Evolutionary conservation across 1,140 invertebrate genomes (phyloP).

Genomic region (Octopus sinensis): DNA sequence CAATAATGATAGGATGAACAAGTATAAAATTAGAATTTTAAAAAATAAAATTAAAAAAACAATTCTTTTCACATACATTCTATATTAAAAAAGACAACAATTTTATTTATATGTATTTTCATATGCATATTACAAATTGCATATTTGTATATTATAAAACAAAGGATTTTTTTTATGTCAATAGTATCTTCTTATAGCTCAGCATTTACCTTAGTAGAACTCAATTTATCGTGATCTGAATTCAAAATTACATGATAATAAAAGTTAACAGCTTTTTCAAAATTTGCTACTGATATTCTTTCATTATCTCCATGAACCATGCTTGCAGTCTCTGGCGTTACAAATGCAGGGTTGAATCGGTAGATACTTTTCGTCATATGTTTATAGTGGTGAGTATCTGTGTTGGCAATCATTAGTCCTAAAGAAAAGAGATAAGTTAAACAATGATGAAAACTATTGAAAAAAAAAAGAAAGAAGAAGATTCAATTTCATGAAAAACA

Average conservation of each 20-base stretch:
- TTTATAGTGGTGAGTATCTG: constrained; percentile 62
- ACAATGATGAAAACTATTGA: neutral
- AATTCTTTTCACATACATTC: too few relatives aligned
- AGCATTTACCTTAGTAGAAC: constrained; percentile 32
- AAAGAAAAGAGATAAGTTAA: constrained; percentile 4
- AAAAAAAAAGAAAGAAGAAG: too few relatives aligned
- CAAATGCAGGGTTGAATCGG: constrained; percentile 59
- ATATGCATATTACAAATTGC: too few relatives aligned
- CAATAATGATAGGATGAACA: too few relatives aligned
- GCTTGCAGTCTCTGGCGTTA: constrained; percentile 54
- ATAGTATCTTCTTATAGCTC: constrained; percentile 26
- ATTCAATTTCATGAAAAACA: too few relatives aligned
- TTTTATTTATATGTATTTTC: too few relatives aligned
- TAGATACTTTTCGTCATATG: constrained; percentile 60
- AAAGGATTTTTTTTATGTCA: too few relatives aligned
- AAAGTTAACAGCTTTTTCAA: constrained; percentile 61
- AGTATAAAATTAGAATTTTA: too few relatives aligned
- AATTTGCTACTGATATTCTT: constrained; percentile 60
- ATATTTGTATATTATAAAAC: too few relatives aligned
- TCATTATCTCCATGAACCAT: constrained; percentile 64
- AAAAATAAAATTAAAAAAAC: too few relatives aligned
- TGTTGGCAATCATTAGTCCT: constrained; percentile 62
- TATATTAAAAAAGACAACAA: too few relatives aligned
- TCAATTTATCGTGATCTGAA: constrained; percentile 50
- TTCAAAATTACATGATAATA: constrained; percentile 62